Percentiles rank a stretch among this genome's conserved stretches.
These are phyloP conservation scores for Clanis bilineata DNA, from an alignment of 2,888 invertebrate species.

Conservation along the genomic window DNA sequence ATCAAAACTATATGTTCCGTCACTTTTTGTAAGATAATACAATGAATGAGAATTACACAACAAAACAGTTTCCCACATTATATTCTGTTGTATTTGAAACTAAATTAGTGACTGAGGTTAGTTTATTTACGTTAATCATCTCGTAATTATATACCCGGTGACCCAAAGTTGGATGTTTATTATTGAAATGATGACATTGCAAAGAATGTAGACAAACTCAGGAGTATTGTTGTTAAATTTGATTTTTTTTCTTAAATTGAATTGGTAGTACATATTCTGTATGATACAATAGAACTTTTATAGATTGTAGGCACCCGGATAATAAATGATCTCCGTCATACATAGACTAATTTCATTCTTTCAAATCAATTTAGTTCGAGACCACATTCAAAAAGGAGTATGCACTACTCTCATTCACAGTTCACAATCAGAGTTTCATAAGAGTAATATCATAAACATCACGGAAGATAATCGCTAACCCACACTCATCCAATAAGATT, in stretches of 20 bases:
- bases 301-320: no score
- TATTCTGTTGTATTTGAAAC: conserved; percentile 1
- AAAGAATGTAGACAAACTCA: background rate
- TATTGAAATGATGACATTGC: background rate
- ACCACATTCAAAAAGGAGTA: no score
- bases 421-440: background rate
- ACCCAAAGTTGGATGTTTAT: background rate
- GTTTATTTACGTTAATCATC: conserved; percentile 8
- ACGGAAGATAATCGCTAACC: background rate
- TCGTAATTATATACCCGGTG: background rate
- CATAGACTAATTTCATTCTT: no score
- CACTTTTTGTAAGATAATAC: conserved; percentile 13
- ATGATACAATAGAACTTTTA: no score
- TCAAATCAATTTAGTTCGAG: no score
- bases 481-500: background rate
- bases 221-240: no score
- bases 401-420: background rate
- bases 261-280: no score
- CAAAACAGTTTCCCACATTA: conserved; percentile 11
- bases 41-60: conserved; percentile 11
- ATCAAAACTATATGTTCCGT: conserved; percentile 18
- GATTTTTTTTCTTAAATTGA: no score
- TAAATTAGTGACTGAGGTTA: background rate
- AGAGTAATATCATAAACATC: background rate
- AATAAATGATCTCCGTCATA: no score